These are phyloP conservation scores for Procambarus virginalis DNA, from an alignment of 1,140 invertebrate genomes.

Conservation along the genomic window DNA sequence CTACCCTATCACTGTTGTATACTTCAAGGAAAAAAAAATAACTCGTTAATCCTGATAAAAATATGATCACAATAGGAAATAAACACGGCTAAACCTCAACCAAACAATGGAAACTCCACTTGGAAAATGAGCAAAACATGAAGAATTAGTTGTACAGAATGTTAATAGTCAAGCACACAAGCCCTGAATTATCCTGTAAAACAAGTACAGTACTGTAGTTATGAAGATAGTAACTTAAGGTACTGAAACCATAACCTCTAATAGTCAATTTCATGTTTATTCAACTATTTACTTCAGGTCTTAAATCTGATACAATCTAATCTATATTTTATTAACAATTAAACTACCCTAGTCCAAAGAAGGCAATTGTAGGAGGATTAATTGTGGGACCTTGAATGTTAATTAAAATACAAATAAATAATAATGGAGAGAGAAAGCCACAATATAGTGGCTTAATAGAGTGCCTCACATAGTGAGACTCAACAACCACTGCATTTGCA, in stretches of 20 bases:
- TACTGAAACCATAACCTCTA: not conserved
- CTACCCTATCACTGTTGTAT: not conserved
- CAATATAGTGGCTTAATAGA: not conserved
- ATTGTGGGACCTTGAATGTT: not conserved
- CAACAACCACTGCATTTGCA: not conserved
- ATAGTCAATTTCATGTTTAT: not conserved
- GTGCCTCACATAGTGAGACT: slow-evolving; percentile 9
- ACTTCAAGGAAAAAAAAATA: not conserved
- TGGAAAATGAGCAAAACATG: not conserved
- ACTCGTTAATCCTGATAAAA: not conserved
- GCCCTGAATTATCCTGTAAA: not conserved
- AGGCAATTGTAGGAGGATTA: not conserved
- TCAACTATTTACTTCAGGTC: not conserved
- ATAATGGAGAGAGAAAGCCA: not conserved
- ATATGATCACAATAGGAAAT: not conserved
- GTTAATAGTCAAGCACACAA: not conserved
- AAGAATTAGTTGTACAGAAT: not conserved
- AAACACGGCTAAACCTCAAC: not conserved
- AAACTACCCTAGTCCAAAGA: not conserved
- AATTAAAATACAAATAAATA: not conserved
- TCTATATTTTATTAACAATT: not conserved
- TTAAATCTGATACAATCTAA: not conserved
- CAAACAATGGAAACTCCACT: not conserved
- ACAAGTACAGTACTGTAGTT: not conserved
- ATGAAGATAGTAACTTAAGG: not conserved